phyloP scores from a whole-genome alignment of 2,797 vertebrate genomes.

The Schizopygopsis pylzovi region DNA sequence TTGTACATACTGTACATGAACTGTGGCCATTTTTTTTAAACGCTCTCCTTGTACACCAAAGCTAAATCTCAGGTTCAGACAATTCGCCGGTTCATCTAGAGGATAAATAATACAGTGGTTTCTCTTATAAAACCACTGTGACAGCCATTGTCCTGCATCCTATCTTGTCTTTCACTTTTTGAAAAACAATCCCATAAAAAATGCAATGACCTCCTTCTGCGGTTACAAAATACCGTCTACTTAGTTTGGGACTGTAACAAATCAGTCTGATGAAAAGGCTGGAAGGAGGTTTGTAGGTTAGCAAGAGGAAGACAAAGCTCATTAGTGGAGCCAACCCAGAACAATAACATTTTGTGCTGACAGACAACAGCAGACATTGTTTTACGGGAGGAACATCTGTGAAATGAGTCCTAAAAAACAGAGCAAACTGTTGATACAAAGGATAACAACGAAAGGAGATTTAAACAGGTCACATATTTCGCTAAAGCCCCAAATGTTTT shows the following conservation, averaged over 20 bases:
- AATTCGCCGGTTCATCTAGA: slow-evolving; percentile 9
- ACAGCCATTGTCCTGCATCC: slow-evolving; percentile 32
- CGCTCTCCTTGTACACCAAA: background rate
- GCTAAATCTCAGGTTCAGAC: slow-evolving; percentile 25
- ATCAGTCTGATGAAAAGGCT: slow-evolving; percentile 58
- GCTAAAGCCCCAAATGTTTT: background rate
- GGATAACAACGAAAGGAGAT: slow-evolving; percentile 43
- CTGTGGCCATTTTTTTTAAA: background rate
- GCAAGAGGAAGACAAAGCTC: slow-evolving; percentile 54
- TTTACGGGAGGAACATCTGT: slow-evolving; percentile 36
- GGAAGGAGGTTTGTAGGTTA: slow-evolving; percentile 58
- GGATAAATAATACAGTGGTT: slow-evolving; percentile 31
- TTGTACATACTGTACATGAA: background rate
- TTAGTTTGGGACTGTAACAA: slow-evolving; percentile 55
- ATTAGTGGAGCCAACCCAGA: slow-evolving; percentile 53
- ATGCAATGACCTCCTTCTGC: slow-evolving; percentile 57
- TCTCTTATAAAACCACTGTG: slow-evolving; percentile 31
- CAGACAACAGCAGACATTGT: slow-evolving; percentile 52
- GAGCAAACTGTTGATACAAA: slow-evolving; percentile 47
- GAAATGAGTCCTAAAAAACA: slow-evolving; percentile 35
- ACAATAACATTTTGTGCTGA: slow-evolving; percentile 49
- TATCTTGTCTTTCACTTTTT: slow-evolving; percentile 52
- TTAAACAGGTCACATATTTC: background rate
- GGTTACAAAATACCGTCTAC: slow-evolving; percentile 60
- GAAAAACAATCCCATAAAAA: slow-evolving; percentile 55